These are phyloP conservation scores for Gisinianus flammeolus DNA, from an alignment of 2,888 invertebrate species.

Conservation along the genomic window DNA sequence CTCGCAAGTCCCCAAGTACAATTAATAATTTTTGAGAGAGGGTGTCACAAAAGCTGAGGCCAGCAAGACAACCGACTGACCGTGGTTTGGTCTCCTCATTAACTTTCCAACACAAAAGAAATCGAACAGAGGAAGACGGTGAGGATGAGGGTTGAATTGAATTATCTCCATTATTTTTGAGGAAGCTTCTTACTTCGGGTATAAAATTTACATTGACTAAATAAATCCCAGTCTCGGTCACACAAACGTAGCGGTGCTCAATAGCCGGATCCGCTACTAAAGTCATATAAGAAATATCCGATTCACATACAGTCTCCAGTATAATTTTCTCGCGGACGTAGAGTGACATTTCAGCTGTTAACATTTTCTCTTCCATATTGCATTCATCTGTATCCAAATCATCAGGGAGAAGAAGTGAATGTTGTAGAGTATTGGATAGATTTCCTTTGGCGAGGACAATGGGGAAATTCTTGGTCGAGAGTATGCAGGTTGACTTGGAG, in stretches of 20 bases:
- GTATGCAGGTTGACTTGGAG: conserved; percentile 28
- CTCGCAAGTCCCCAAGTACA: conserved; percentile 45
- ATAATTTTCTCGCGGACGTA: conserved; percentile 45
- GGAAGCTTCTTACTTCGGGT: conserved; percentile 45
- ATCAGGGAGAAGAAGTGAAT: conserved; percentile 47
- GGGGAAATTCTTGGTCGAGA: conserved; percentile 46
- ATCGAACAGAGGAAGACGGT: conserved; percentile 39
- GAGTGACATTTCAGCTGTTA: conserved; percentile 44
- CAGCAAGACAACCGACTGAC: conserved; percentile 36
- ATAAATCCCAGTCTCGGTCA: conserved; percentile 50
- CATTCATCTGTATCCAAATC: conserved; percentile 43
- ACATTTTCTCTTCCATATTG: conserved; percentile 47
- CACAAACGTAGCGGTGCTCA: conserved; percentile 47
- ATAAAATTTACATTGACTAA: conserved; percentile 48
- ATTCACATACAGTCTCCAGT: conserved; percentile 41
- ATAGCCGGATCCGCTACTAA: conserved; percentile 43
- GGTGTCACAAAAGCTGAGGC: conserved; percentile 43
- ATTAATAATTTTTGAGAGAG: conserved; percentile 47
- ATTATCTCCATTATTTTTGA: conserved; percentile 39
- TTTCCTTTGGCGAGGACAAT: conserved; percentile 46
- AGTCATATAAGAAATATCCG: conserved; percentile 27
- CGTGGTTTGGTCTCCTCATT: conserved; percentile 44
- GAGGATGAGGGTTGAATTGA: conserved; percentile 33
- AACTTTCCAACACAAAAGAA: conserved; percentile 49
- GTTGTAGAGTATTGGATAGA: conserved; percentile 43